Conservation (phyloP, 37 sponge, comb jelly and placozoan species). For the Agelas oroides region DNA sequence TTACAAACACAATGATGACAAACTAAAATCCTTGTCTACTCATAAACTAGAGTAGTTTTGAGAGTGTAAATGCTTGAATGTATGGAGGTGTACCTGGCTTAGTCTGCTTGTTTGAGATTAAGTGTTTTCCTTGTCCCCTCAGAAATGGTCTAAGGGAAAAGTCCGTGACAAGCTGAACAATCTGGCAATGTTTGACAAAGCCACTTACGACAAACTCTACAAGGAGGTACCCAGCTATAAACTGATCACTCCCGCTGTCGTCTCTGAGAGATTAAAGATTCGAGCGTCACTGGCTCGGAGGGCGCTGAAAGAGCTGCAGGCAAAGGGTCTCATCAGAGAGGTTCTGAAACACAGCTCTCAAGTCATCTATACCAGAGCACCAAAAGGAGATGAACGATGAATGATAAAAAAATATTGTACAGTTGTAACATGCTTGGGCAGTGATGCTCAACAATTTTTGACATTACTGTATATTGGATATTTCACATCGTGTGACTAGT, state of each 20-base stretch:
- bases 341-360: constrained; percentile 63
- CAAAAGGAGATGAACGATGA: constrained; percentile 57
- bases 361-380: constrained; percentile 58
- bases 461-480: too few relatives aligned
- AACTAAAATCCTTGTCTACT: too few relatives aligned
- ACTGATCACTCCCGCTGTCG: constrained; percentile 95
- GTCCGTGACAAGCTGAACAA: constrained; percentile 97
- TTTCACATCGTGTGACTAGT: neutral
- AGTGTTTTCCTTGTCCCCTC: neutral
- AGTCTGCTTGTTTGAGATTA: neutral
- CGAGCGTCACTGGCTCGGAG: constrained; percentile 89
- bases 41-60: neutral
- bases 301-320: constrained; percentile 83
- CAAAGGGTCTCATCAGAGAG: constrained; percentile 82
- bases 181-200: constrained; percentile 90
- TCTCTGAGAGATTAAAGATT: constrained; percentile 94
- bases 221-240: constrained; percentile 97
- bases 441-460: too few relatives aligned
- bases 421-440: too few relatives aligned
- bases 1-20: too few relatives aligned
- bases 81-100: neutral
- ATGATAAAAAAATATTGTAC: too few relatives aligned
- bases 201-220: constrained; percentile 91
- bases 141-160: constrained; percentile 99
- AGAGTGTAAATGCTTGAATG: neutral